These are phyloP conservation scores for Coenonympha arcania DNA, from an alignment of 2,888 invertebrate genomes.

Conservation along the genomic window DNA sequence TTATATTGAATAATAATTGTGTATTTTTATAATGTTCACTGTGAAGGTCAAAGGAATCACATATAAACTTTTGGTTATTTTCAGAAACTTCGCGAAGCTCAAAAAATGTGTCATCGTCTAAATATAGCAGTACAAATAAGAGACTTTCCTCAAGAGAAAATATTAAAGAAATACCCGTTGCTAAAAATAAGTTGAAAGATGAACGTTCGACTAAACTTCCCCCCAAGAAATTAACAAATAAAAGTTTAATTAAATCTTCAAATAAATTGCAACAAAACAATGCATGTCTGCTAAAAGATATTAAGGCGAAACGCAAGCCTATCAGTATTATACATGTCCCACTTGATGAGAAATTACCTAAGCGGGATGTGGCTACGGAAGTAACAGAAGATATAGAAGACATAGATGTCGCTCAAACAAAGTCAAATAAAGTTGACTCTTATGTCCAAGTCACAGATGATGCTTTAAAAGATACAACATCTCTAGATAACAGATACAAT, in stretches of 20 bases:
- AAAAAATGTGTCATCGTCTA: constrained; percentile 34
- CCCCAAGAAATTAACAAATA: constrained; percentile 22
- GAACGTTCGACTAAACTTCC: constrained; percentile 29
- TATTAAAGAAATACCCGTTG: constrained; percentile 37
- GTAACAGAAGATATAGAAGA: constrained; percentile 14
- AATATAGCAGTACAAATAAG: constrained; percentile 44
- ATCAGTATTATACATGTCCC: constrained; percentile 48
- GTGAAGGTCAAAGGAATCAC: background rate
- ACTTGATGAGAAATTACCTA: constrained; percentile 37
- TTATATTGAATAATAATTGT: background rate
- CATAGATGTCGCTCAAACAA: constrained; percentile 17
- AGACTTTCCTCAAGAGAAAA: constrained; percentile 39
- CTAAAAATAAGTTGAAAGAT: constrained; percentile 38
- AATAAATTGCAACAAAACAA: constrained; percentile 30
- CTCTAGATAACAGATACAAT: too few species aligned
- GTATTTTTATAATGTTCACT: background rate
- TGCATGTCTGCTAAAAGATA: constrained; percentile 34
- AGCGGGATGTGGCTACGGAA: constrained; percentile 23
- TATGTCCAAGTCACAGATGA: constrained; percentile 34
- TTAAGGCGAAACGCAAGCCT: constrained; percentile 35
- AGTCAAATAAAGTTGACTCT: constrained; percentile 29
- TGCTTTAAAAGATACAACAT: too few species aligned
- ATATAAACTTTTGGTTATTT: constrained; percentile 27
- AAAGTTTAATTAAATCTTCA: constrained; percentile 29
- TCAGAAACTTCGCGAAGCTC: constrained; percentile 36